A percentile compares a stretch with the other conserved stretches of the same genome.
Conservation (phyloP, 2,888 invertebrate species). For the Drepana falcataria region DNA sequence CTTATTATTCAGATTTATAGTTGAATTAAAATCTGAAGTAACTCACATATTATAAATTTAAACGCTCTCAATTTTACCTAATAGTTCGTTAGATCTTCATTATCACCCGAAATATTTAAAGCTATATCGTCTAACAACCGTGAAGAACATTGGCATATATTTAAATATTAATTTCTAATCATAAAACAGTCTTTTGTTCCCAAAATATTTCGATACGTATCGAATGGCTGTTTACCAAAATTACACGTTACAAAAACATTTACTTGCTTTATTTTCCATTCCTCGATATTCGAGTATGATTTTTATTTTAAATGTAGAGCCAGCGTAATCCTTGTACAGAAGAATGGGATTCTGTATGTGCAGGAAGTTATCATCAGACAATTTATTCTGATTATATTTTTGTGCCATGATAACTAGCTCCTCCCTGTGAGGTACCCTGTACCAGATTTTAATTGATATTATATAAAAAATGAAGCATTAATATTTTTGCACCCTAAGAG, state of each 20-base stretch:
- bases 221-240: conserved; percentile 73
- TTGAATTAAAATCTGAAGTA: too few species aligned
- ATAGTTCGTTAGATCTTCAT: too few species aligned
- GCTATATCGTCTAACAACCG: background rate
- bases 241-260: conserved; percentile 66
- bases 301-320: conserved; percentile 53
- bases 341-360: conserved; percentile 31
- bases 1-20: too few species aligned
- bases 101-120: background rate
- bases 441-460: too few species aligned
- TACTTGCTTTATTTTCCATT: conserved; percentile 69
- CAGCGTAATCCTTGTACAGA: conserved; percentile 22
- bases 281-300: conserved; percentile 63
- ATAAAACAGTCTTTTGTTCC: conserved; percentile 56
- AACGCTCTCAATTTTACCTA: too few species aligned
- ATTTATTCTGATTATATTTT: too few species aligned
- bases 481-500: too few species aligned
- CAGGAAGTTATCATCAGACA: too few species aligned
- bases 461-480: too few species aligned
- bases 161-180: conserved; percentile 30
- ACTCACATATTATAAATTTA: too few species aligned
- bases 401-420: too few species aligned
- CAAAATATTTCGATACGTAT: conserved; percentile 69
- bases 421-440: too few species aligned
- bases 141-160: conserved; percentile 12